Percentiles rank a stretch among this genome's conserved stretches.
Conservation (phyloP, 2,888 invertebrate species). For the Macrophya annulata region DNA sequence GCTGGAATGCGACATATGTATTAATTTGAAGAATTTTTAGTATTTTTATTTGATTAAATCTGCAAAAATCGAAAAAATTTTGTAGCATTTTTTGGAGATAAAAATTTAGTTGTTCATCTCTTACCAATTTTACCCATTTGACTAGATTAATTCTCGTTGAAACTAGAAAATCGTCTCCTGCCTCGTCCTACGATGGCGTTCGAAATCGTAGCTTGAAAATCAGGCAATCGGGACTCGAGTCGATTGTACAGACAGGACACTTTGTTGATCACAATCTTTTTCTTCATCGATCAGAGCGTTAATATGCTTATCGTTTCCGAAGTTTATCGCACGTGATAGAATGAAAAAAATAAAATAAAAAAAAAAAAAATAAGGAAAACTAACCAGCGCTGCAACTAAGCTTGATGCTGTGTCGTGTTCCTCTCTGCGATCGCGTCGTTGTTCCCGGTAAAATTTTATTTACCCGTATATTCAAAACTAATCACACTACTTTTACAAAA, state of each 20-base stretch:
- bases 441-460: conserved; percentile 36
- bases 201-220: conserved; percentile 53
- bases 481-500: conserved; percentile 43
- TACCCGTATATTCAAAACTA: conserved; percentile 36
- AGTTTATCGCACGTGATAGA: conserved; percentile 48
- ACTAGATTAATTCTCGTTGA: conserved; percentile 55
- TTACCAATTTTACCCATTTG: conserved; percentile 56
- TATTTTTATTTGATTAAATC: neutral
- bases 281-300: conserved; percentile 53
- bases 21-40: too few species aligned
- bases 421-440: conserved; percentile 38
- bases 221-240: conserved; percentile 53
- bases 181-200: conserved; percentile 55
- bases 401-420: conserved; percentile 37
- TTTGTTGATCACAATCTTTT: conserved; percentile 49
- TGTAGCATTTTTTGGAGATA: neutral
- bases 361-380: neutral
- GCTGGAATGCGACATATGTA: too few species aligned
- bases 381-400: conserved; percentile 34
- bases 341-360: neutral
- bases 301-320: conserved; percentile 44
- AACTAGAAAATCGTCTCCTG: conserved; percentile 54
- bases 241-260: conserved; percentile 46
- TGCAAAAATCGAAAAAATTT: conserved; percentile 15
- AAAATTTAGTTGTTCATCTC: conserved; percentile 45